These are phyloP conservation scores for Halcyon badia DNA, from an alignment of 2,797 vertebrate species.

Conservation along the genomic window DNA sequence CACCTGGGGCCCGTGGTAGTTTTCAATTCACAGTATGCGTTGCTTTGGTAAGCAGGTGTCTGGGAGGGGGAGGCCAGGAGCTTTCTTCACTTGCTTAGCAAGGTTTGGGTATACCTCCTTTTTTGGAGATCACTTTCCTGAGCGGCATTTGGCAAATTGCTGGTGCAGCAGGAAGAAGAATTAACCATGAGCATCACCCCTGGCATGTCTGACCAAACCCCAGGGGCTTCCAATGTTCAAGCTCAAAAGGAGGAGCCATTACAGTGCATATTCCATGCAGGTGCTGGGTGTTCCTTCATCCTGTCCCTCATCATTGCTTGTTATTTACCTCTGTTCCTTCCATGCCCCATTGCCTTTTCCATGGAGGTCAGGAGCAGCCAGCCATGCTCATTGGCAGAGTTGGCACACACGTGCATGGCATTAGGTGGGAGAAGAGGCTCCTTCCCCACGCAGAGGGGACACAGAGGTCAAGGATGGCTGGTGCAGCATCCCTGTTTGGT, in stretches of 20 bases:
- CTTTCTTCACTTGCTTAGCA: neutral
- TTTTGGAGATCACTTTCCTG: neutral
- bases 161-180: neutral
- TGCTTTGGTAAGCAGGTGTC: neutral
- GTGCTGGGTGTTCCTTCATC: neutral
- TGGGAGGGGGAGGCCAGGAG: neutral
- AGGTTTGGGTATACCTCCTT: neutral
- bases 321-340: neutral
- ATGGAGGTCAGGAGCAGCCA: neutral
- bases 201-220: neutral
- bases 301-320: neutral
- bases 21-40: accelerated
- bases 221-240: neutral
- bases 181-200: neutral
- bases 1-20: accelerated
- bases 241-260: neutral
- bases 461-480: accelerated
- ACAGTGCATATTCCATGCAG: accelerated
- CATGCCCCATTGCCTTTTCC: neutral
- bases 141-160: neutral
- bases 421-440: neutral
- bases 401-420: accelerated
- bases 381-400: accelerated
- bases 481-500: accelerated
- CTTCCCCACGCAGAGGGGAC: neutral